Conservation (phyloP, 2,797 vertebrate genomes). For the Sebastes kiyomatsui region DNA sequence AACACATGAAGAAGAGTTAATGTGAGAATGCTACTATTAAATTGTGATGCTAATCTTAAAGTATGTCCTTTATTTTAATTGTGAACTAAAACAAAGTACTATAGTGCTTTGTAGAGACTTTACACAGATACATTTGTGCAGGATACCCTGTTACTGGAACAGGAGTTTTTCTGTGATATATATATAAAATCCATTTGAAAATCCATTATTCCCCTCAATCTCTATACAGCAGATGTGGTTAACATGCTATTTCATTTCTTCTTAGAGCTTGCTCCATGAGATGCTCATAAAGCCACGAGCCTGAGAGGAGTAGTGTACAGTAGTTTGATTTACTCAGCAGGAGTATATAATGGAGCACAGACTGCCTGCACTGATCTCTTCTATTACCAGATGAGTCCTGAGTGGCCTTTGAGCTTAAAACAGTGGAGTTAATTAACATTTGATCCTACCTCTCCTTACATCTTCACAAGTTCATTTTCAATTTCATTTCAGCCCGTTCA, state of each 20-base stretch:
- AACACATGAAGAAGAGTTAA: neutral
- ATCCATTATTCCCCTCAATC: neutral
- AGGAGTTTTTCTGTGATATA: neutral
- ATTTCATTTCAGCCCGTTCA: constrained; percentile 60
- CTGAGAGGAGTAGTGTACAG: constrained; percentile 38
- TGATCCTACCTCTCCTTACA: constrained; percentile 72
- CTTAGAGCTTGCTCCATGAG: constrained; percentile 32
- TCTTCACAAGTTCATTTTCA: constrained; percentile 67
- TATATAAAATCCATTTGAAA: neutral
- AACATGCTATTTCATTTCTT: neutral
- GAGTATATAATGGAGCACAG: constrained; percentile 59
- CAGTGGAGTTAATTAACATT: constrained; percentile 81
- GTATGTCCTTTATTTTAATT: neutral
- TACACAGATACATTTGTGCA: neutral
- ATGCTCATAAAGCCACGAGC: constrained; percentile 44
- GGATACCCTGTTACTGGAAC: too few relatives aligned
- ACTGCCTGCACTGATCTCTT: constrained; percentile 58
- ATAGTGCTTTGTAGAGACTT: neutral
- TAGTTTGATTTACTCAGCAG: constrained; percentile 71
- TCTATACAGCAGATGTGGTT: neutral
- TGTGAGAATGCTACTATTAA: neutral
- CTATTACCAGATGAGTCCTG: constrained; percentile 73
- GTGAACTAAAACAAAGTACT: neutral
- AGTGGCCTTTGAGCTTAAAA: constrained; percentile 79
- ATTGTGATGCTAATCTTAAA: neutral